Evolutionary conservation across 2,888 invertebrate species (phyloP).

Genomic region (Drosophila setosimentum): DNA sequence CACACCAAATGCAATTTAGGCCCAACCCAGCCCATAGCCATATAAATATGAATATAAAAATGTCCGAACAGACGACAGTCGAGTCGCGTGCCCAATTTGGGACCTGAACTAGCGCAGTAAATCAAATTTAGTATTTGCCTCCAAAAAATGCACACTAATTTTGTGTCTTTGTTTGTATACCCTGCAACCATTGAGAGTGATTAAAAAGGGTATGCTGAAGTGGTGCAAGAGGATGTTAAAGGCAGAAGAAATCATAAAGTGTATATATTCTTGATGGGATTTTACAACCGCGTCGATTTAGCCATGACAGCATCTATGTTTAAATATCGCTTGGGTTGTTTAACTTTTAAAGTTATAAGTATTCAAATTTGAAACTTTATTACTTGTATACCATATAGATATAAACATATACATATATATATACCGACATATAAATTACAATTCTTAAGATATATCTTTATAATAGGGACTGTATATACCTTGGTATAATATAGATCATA

Average conservation of each 20-base stretch:
- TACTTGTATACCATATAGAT: background rate
- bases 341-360: background rate
- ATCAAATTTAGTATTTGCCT: slow-evolving; percentile 52
- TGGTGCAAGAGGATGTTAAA: background rate
- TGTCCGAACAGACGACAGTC: slow-evolving; percentile 23
- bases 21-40: slow-evolving; percentile 18
- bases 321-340: background rate
- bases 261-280: no score
- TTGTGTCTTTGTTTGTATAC: slow-evolving; percentile 3
- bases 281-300: background rate
- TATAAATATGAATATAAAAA: slow-evolving; percentile 3
- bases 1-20: slow-evolving; percentile 25
- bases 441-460: background rate
- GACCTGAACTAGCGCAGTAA: slow-evolving; percentile 30
- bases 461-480: background rate
- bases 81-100: slow-evolving; percentile 41
- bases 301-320: background rate
- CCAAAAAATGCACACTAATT: slow-evolving; percentile 43
- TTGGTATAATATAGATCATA: background rate
- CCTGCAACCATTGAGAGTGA: background rate
- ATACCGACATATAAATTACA: background rate
- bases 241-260: background rate
- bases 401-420: background rate
- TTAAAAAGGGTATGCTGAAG: background rate
- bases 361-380: no score